Evolutionary conservation across 2,797 vertebrate genomes (phyloP).

Genomic region (Myioborus melanocephalus): DNA sequence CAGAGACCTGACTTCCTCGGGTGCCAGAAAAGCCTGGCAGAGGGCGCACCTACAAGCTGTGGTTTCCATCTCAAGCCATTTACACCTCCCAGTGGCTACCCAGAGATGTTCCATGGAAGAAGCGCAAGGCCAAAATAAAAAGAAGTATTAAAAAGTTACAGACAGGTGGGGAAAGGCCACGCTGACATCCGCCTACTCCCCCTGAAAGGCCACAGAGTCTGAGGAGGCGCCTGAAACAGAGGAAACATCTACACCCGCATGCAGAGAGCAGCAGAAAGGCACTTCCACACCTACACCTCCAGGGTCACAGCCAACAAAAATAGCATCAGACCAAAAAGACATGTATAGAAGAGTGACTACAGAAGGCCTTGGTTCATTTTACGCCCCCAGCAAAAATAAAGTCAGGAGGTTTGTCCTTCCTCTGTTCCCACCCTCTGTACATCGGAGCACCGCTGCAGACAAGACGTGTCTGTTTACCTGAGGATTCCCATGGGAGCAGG

Average conservation of each 20-base stretch:
- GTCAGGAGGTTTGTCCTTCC: constrained; percentile 38
- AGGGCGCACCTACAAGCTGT: constrained; percentile 23
- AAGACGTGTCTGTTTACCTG: not conserved
- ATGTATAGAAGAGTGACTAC: constrained; percentile 39
- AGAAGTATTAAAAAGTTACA: constrained; percentile 13
- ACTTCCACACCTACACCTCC: constrained; percentile 13
- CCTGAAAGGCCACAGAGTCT: not conserved
- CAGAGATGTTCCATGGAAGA: constrained; percentile 12
- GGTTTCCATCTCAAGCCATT: constrained; percentile 34
- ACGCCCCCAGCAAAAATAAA: constrained; percentile 56
- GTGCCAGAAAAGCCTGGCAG: constrained; percentile 33
- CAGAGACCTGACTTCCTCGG: not conserved
- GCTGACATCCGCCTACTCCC: not conserved
- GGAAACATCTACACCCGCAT: not conserved
- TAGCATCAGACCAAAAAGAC: constrained; percentile 35
- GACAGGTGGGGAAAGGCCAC: not conserved
- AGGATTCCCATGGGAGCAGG: not conserved
- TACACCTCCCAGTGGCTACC: constrained; percentile 50
- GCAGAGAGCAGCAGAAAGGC: constrained; percentile 1
- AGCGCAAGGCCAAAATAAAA: not conserved
- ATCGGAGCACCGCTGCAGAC: not conserved
- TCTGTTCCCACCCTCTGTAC: not conserved
- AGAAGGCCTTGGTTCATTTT: not conserved
- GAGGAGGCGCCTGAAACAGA: not conserved
- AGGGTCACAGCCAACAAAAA: constrained; percentile 43